Base-by-base conservation (phyloP, 2,797 vertebrate genomes). In the Melanotaenia maccullochi region DNA sequence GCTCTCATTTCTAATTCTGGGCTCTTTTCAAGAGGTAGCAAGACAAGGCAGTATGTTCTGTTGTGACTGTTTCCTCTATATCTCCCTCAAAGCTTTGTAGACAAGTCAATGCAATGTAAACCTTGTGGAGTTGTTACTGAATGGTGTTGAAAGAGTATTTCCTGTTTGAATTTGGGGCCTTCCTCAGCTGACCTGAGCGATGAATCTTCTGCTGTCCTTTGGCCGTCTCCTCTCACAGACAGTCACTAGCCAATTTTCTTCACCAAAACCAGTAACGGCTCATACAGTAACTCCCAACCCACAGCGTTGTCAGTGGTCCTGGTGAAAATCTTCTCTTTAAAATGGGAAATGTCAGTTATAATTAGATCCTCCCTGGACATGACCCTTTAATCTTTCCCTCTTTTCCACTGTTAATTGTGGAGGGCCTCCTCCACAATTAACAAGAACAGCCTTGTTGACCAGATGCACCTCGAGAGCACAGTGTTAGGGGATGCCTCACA, bases 281-380 rank as follows among this genome's bases (percentile, higher is more conserved):
- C 85, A 79, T 92, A 90, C 76, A 78, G 68, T 76, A 62, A 56
- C 82, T 90, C 77, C 57, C 73, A 68, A 75, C 81, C 58, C 38
- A 18, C 81, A 59, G 75, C 68, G 66, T 75, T 80, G 86, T 70
- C 65, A 76, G 76, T 60, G 79, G 81, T 75, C 73, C 65, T 38
- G 68, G 69, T 89, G 80, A 91, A 92, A 89, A 86, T 78, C 82
- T 90, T 90, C 77, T 79, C 84, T 92, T 89, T 83, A 89, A 92
- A 88, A 93, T 89, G 84, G 93, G 88, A 94, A 95, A 94, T 94
- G 88, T 93, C 92, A 92, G 58, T 92, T 94, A 91, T 94, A 94
- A 93, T 94, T 93, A 92, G 87, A 94, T 93, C 90, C 86, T 91
- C 75, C 85, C 82, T 90, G 84, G 86, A 92, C 81, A 35, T 80